Conservation (phyloP, 2,113 vertebrate species). For the Neotoma lepida region DNA sequence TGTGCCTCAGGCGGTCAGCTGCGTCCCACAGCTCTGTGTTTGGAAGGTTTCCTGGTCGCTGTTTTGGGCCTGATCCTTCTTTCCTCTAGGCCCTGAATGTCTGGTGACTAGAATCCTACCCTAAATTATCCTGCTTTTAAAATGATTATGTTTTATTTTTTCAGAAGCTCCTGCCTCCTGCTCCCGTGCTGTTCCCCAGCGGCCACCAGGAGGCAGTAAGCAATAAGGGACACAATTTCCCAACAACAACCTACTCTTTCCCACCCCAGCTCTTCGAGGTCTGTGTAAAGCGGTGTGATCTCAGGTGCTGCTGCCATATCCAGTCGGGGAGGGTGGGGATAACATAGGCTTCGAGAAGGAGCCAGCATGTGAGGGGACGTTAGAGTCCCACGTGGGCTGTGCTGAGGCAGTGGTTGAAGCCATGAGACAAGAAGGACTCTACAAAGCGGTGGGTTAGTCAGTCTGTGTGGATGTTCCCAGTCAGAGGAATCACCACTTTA, state of each 20-base stretch:
- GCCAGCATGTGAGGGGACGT: not conserved
- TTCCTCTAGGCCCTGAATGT: not conserved
- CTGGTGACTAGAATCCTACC: not conserved
- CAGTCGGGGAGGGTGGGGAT: not conserved
- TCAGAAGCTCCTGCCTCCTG: not conserved
- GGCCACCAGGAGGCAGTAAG: constrained; percentile 69
- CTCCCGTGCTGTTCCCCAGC: not conserved
- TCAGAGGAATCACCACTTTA: not conserved
- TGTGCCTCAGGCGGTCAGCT: not conserved
- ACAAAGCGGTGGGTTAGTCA: not conserved
- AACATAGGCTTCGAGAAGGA: not conserved
- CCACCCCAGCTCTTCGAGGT: not conserved
- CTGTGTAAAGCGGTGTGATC: not conserved
- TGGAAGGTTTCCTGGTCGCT: not conserved
- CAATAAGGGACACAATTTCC: not conserved
- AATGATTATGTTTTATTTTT: not conserved
- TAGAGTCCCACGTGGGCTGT: not conserved
- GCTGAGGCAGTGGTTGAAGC: not conserved
- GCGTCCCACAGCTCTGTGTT: not conserved
- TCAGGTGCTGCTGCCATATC: not conserved
- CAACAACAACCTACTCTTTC: not conserved
- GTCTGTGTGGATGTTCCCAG: not conserved
- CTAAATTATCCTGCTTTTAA: not conserved
- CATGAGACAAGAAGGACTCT: not conserved
- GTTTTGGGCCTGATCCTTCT: not conserved